Base-by-base conservation (phyloP, 2,113 vertebrate species). In the Haemorhous mexicanus region DNA sequence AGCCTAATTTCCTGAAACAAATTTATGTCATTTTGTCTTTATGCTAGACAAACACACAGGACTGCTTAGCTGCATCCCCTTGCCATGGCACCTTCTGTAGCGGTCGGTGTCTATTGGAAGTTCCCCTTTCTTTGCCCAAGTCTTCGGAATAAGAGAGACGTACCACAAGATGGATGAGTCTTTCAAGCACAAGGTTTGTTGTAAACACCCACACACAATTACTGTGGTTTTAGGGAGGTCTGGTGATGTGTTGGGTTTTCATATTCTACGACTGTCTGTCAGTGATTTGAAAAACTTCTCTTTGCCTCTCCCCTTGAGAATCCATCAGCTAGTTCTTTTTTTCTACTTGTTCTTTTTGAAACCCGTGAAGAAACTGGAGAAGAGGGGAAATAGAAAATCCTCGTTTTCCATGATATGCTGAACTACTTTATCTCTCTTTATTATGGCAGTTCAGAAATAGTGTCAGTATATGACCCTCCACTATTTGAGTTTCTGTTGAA, bases 391-490 rank as follows among this genome's bases (percentile, higher is more conserved):
- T 13, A 35, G 4, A 61, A 66, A 41, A 9, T 0, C 0, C 3
- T 2, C 0, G 5, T 67, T 78, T 63, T 74, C 10, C 8, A 7
- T 12, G 20, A 18, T 24, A 64, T 39, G 3, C 3, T 10, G 14
- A 47, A 46, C 24, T 58, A 13, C 2, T 69, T 69, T 47, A 46
- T 16, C 30, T 70, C 2, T 72, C 2, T 10, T 41, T 11, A 52
- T 9, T 52, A 8, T 2, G 1, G 14, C 12, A 41, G 14, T 10
- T 28, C 16, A 2, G 7, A 58, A 90, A 56, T 6, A 26, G 8
- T 8, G 14, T 11, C 11, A 2, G 1, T 13, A 0, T 12, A 43
- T 27, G 4, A 19, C 11, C 16, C 17, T 62, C 0, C 0, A 2
- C 18, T 72, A 3, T 20, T 30, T 33, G 14, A 9, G 2, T 61